These are phyloP conservation scores for Thalassophryne amazonica DNA, from an alignment of 2,797 vertebrate species.

Conservation along the genomic window DNA sequence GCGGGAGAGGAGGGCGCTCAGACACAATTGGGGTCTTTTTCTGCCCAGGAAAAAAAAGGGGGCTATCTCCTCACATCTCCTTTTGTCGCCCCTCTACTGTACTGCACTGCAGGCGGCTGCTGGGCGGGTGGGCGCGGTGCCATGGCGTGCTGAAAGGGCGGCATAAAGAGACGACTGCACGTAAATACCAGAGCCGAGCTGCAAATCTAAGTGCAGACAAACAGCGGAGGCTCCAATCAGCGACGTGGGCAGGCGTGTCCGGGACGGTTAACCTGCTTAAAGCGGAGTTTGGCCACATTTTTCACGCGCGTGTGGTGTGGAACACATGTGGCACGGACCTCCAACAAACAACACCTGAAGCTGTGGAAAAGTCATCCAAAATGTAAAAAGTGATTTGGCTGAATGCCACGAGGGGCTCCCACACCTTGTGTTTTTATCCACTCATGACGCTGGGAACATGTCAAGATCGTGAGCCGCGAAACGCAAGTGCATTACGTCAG, in stretches of 20 bases:
- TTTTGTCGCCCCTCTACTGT: conserved; percentile 73
- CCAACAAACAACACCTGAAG: background rate
- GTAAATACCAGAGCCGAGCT: conserved; percentile 42
- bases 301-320: background rate
- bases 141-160: conserved; percentile 29
- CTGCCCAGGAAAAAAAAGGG: conserved; percentile 72
- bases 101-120: conserved; percentile 42
- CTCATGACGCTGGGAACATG: too few species aligned
- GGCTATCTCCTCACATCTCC: conserved; percentile 89
- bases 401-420: too few species aligned
- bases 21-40: conserved; percentile 90
- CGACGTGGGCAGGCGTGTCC: background rate
- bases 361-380: too few species aligned
- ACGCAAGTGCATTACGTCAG: too few species aligned
- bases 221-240: conserved; percentile 14
- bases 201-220: conserved; percentile 24
- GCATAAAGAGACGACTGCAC: conserved; percentile 39
- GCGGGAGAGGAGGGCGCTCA: conserved; percentile 67
- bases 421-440: too few species aligned
- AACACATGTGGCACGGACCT: background rate
- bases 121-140: conserved; percentile 61
- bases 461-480: too few species aligned
- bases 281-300: background rate
- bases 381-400: too few species aligned
- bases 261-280: background rate